A percentile compares a stretch with the other conserved stretches of the same genome.
These are phyloP conservation scores for Trachythela sp. DNA, from an alignment of 64 coral and sea anemone genomes.

Conservation along the genomic window DNA sequence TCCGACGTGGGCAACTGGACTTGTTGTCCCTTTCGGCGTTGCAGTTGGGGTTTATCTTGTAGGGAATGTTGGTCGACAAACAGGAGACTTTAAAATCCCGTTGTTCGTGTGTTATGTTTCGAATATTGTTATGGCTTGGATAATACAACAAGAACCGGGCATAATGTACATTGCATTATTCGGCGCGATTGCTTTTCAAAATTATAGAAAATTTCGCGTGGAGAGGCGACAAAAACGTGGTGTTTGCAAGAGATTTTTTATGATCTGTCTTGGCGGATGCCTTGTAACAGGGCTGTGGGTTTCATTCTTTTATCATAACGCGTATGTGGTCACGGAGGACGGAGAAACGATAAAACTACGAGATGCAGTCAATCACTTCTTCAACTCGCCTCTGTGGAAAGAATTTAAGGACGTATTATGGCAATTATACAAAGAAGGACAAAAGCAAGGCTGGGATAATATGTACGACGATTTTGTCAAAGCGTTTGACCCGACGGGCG, in stretches of 20 bases:
- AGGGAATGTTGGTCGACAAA: constrained; percentile 82
- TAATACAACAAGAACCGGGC: constrained; percentile 67
- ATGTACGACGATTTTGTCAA: constrained; percentile 95
- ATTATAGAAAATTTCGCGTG: constrained; percentile 57
- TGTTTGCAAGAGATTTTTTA: constrained; percentile 66
- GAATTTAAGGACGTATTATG: constrained; percentile 88
- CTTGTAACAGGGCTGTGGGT: constrained; percentile 70
- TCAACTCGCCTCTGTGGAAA: constrained; percentile 91
- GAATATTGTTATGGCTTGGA: constrained; percentile 61
- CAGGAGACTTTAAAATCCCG: constrained; percentile 86
- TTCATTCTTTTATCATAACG: constrained; percentile 90
- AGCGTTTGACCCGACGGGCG: constrained; percentile 94
- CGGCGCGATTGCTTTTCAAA: constrained; percentile 75
- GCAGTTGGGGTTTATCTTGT: constrained; percentile 86
- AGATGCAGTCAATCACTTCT: constrained; percentile 93
- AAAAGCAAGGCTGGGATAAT: constrained; percentile 84
- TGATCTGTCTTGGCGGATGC: constrained; percentile 55
- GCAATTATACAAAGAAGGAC: constrained; percentile 79
- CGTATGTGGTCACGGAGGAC: constrained; percentile 90
- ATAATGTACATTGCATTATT: constrained; percentile 87
- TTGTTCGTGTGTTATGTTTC: constrained; percentile 58
- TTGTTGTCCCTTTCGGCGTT: constrained; percentile 85
- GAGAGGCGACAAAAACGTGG: constrained; percentile 20
- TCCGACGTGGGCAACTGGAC: constrained; percentile 54
- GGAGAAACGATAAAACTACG: constrained; percentile 92